A percentile compares a stretch with the other conserved stretches of the same genome.
phyloP scores from a whole-genome alignment of 1,140 invertebrate genomes.

The Thaumetopoea pityocampa region DNA sequence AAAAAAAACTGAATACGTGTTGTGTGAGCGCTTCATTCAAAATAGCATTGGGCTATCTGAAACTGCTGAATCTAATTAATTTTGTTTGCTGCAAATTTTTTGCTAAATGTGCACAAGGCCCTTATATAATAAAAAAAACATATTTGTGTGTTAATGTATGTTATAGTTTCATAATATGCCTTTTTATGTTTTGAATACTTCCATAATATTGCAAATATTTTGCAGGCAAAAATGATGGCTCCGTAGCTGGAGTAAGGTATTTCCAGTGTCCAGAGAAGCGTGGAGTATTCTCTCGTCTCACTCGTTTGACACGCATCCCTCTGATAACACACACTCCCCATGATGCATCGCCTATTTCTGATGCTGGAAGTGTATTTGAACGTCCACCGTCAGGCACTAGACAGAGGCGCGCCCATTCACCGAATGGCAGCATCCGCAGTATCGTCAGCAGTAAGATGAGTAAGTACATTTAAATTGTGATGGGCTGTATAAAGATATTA shows the following conservation, averaged over 20 bases:
- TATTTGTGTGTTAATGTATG: too few species aligned
- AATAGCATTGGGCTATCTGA: too few species aligned
- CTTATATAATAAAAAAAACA: too few species aligned
- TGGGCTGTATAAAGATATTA: neutral
- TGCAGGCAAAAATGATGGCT: constrained; percentile 97
- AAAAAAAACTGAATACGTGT: too few species aligned
- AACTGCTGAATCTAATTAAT: too few species aligned
- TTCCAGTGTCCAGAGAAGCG: constrained; percentile 96
- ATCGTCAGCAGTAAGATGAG: constrained; percentile 75
- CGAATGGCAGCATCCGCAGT: constrained; percentile 71
- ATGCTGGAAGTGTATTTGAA: constrained; percentile 62
- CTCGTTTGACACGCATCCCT: constrained; percentile 87
- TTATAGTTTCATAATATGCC: too few species aligned
- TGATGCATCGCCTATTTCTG: constrained; percentile 64
- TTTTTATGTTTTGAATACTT: too few species aligned
- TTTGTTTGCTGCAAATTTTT: too few species aligned
- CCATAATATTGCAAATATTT: constrained; percentile 3
- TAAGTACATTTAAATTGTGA: constrained; percentile 31
- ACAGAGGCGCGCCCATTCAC: constrained; percentile 58
- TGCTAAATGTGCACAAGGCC: too few species aligned
- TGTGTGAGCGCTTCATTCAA: too few species aligned
- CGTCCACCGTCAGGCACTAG: constrained; percentile 58
- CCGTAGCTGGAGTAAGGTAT: constrained; percentile 92
- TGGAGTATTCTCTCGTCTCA: constrained; percentile 95
- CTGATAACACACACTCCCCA: constrained; percentile 66